phyloP scores from a whole-genome alignment of 2,888 invertebrate genomes.

The Platerodrilus igneus region DNA sequence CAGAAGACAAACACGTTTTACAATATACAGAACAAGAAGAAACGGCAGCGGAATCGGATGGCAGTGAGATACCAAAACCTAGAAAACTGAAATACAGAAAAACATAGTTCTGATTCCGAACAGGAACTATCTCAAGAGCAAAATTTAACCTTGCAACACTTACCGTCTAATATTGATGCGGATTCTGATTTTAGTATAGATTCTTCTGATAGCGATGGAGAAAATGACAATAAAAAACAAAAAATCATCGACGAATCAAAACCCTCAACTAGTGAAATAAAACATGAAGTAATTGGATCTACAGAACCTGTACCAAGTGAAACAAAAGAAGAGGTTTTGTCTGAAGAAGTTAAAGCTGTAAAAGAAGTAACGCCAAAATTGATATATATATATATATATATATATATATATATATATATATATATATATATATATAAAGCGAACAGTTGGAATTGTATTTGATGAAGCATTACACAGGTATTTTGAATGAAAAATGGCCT shows the following conservation, averaged over 20 bases:
- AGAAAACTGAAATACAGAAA: slow-evolving; percentile 55
- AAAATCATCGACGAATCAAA: too few relatives aligned
- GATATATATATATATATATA: too few relatives aligned
- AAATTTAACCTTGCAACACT: slow-evolving; percentile 46
- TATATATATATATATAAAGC: slow-evolving; percentile 75
- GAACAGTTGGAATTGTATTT: slow-evolving; percentile 74
- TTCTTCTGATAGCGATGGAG: slow-evolving; percentile 51
- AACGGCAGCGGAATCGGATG: slow-evolving; percentile 16
- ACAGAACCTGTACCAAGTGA: slow-evolving; percentile 23
- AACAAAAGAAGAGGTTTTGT: slow-evolving; percentile 19
- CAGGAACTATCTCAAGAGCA: not conserved
- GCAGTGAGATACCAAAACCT: too few relatives aligned
- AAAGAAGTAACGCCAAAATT: slow-evolving; percentile 25
- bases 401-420: slow-evolving; percentile 30
- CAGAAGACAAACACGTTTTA: slow-evolving; percentile 24
- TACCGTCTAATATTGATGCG: slow-evolving; percentile 63
- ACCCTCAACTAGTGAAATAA: too few relatives aligned
- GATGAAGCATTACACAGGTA: slow-evolving; percentile 72
- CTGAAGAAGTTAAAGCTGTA: slow-evolving; percentile 26
- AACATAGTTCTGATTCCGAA: slow-evolving; percentile 41
- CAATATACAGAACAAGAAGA: slow-evolving; percentile 14
- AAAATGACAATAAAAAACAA: slow-evolving; percentile 25
- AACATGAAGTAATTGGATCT: slow-evolving; percentile 22
- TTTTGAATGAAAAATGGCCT: slow-evolving; percentile 70
- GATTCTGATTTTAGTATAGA: slow-evolving; percentile 71